phyloP scores from a whole-genome alignment of 2,113 vertebrate species.

The Accipiter cooperii region DNA sequence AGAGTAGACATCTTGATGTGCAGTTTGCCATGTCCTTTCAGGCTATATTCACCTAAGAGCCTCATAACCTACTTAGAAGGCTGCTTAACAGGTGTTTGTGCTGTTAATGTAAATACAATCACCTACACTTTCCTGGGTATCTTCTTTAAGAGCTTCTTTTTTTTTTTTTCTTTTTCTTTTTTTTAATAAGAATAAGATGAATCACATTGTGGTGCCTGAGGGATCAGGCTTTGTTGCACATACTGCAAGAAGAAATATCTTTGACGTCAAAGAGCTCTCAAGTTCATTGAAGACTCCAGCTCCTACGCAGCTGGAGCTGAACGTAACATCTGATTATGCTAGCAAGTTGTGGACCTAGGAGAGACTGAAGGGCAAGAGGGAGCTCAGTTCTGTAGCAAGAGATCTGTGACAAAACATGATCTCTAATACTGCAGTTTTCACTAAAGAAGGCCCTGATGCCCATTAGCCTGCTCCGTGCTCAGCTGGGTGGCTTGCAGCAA shows the following conservation, averaged over 20 bases:
- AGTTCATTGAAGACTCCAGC: neutral
- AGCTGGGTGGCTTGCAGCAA: neutral
- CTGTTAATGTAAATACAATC: neutral
- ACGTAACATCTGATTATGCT: neutral
- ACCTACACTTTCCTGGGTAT: neutral
- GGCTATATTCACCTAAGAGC: neutral
- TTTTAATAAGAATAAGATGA: neutral
- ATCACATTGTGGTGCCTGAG: neutral
- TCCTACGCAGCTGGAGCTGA: neutral
- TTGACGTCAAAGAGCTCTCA: neutral
- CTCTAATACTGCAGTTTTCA: neutral
- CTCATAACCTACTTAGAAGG: neutral
- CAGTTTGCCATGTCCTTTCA: neutral
- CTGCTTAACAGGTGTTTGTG: neutral
- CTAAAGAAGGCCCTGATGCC: neutral
- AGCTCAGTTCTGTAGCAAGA: neutral
- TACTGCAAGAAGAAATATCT: neutral
- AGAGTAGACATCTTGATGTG: neutral
- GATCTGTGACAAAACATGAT: neutral
- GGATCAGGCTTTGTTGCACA: neutral
- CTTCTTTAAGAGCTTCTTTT: neutral
- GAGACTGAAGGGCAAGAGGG: neutral
- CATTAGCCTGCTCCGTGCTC: neutral
- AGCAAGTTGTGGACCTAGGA: neutral
- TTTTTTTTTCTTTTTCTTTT: too few species aligned